These are phyloP conservation scores for Diadophis punctatus DNA, from an alignment of 2,113 vertebrate genomes.

Conservation along the genomic window DNA sequence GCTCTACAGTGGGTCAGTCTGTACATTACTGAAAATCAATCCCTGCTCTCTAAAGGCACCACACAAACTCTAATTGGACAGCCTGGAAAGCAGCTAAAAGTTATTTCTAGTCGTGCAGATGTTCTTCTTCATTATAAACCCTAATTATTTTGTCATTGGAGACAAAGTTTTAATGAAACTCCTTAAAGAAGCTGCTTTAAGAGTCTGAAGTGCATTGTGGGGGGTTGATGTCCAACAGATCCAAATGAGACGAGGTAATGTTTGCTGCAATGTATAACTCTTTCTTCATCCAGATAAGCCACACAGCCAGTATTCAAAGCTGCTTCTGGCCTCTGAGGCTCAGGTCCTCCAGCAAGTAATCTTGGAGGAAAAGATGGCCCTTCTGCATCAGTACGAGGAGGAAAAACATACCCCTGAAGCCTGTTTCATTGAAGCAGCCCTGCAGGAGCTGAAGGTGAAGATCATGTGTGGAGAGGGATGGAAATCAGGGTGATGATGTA, in stretches of 20 bases:
- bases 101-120: neutral
- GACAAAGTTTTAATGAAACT: neutral
- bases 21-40: neutral
- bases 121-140: neutral
- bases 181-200: neutral
- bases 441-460: conserved; percentile 88
- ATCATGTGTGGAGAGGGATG: neutral
- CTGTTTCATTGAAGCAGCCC: conserved; percentile 93
- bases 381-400: conserved; percentile 85
- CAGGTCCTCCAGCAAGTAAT: conserved; percentile 84
- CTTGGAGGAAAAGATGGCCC: conserved; percentile 78
- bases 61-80: neutral
- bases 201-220: too few species aligned
- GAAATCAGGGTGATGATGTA: too few species aligned
- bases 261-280: neutral
- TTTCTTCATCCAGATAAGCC: conserved; percentile 66
- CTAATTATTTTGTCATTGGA: neutral
- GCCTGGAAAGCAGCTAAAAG: neutral
- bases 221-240: neutral
- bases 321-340: conserved; percentile 85
- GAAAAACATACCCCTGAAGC: conserved; percentile 79
- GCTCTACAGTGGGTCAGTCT: neutral
- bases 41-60: neutral
- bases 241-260: neutral
- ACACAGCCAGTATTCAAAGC: conserved; percentile 88